These are phyloP conservation scores for Catostomus latipinnis DNA, from an alignment of 2,797 vertebrate genomes.

Conservation along the genomic window DNA sequence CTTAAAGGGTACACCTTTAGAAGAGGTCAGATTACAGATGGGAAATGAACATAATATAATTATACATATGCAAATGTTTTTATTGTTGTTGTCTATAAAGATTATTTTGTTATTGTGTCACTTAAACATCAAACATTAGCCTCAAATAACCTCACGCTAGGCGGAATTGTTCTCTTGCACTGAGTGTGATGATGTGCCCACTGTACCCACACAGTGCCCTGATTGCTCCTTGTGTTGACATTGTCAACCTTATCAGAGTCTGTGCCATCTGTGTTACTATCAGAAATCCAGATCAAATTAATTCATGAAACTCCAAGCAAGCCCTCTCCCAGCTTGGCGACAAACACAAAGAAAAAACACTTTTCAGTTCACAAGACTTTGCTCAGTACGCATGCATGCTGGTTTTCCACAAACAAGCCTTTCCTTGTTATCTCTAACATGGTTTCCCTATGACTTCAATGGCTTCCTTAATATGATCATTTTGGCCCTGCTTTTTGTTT, in stretches of 20 bases:
- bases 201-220: slow-evolving; percentile 21
- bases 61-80: too few relatives aligned
- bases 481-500: neutral
- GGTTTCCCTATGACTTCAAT: slow-evolving; percentile 16
- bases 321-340: too few relatives aligned
- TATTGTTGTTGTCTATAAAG: too few relatives aligned
- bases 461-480: slow-evolving; percentile 8
- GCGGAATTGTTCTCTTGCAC: slow-evolving; percentile 41
- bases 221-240: slow-evolving; percentile 51
- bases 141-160: slow-evolving; percentile 44
- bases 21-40: too few relatives aligned
- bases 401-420: slow-evolving; percentile 45
- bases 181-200: slow-evolving; percentile 20
- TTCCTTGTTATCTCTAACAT: slow-evolving; percentile 37
- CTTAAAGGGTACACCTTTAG: too few relatives aligned
- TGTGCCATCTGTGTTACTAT: slow-evolving; percentile 8
- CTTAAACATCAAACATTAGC: neutral
- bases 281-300: slow-evolving; percentile 41
- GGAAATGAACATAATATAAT: too few relatives aligned
- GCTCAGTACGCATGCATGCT: slow-evolving; percentile 17
- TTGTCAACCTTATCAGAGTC: slow-evolving; percentile 37
- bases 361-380: neutral
- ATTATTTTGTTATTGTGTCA: too few relatives aligned
- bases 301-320: neutral
- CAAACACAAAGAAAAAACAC: too few relatives aligned